These are phyloP conservation scores for Cantharis flavilabris DNA, from an alignment of 2,888 invertebrate genomes.

Conservation along the genomic window DNA sequence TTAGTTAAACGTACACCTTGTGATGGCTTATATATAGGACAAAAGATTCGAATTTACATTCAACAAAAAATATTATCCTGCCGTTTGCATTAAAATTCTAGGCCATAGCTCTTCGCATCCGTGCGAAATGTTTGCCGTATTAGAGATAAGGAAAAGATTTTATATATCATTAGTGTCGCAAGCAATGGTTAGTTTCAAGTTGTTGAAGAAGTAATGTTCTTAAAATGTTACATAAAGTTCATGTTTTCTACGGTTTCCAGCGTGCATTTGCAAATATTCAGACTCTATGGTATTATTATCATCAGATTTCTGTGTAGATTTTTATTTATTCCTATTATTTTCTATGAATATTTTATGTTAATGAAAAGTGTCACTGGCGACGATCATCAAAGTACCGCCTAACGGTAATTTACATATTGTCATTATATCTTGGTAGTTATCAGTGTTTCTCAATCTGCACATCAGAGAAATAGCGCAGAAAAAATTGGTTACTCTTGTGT, in stretches of 20 bases:
- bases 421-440: neutral
- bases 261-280: neutral
- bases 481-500: neutral
- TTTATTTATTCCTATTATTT: neutral
- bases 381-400: neutral
- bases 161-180: neutral
- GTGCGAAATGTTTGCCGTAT: neutral
- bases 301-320: neutral
- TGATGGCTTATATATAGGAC: neutral
- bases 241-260: neutral
- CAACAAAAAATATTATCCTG: neutral
- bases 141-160: neutral
- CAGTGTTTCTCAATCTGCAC: neutral
- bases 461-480: neutral
- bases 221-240: neutral
- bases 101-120: neutral
- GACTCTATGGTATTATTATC: neutral
- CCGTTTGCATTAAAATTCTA: neutral
- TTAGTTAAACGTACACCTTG: neutral
- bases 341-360: neutral
- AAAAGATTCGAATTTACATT: neutral
- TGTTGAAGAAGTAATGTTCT: neutral
- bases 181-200: neutral
- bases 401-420: neutral
- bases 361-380: neutral